phyloP scores from a whole-genome alignment of 2,888 invertebrate species.

The Eledona agricola region DNA sequence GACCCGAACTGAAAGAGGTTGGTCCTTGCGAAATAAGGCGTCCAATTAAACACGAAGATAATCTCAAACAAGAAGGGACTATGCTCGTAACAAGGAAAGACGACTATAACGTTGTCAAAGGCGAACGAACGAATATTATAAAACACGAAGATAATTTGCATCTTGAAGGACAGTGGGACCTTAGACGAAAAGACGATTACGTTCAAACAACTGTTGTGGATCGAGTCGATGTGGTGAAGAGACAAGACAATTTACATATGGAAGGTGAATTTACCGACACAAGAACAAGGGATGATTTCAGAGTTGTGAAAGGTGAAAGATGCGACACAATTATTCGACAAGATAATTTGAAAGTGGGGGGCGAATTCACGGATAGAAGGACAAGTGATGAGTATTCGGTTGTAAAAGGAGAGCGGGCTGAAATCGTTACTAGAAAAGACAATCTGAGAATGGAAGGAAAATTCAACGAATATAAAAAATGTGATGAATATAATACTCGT shows the following conservation, averaged over 20 bases:
- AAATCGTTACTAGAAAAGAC: conserved; percentile 71
- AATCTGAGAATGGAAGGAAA: conserved; percentile 76
- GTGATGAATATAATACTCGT: conserved; percentile 68
- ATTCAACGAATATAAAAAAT: conserved; percentile 63
- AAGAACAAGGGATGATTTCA: conserved; percentile 65
- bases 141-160: conserved; percentile 72
- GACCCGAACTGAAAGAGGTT: conserved; percentile 58
- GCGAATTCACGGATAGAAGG: conserved; percentile 50
- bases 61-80: conserved; percentile 67
- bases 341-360: conserved; percentile 71
- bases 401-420: conserved; percentile 68
- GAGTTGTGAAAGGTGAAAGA: conserved; percentile 67
- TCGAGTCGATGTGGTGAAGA: conserved; percentile 68
- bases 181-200: conserved; percentile 62
- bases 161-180: conserved; percentile 69
- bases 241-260: conserved; percentile 73
- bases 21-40: conserved; percentile 69
- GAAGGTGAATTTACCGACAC: conserved; percentile 57
- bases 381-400: conserved; percentile 67
- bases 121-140: conserved; percentile 69
- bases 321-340: conserved; percentile 69
- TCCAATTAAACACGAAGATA: conserved; percentile 63
- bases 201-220: conserved; percentile 68
- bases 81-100: conserved; percentile 65
- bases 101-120: conserved; percentile 66